Evolutionary conservation across 2,113 vertebrate genomes (phyloP).

Genomic region (Grallaria varia): DNA sequence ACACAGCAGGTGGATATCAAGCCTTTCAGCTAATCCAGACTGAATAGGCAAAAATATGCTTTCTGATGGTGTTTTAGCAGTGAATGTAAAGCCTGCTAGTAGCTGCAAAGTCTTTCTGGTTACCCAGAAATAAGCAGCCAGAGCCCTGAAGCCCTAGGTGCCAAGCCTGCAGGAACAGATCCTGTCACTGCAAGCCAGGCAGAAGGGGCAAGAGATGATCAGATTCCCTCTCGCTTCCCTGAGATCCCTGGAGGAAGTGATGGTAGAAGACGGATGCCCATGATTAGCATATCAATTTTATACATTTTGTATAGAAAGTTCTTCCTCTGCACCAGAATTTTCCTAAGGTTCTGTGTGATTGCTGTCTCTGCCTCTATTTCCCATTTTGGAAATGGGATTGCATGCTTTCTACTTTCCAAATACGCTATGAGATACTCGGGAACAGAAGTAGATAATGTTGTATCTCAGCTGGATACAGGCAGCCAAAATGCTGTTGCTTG

Average conservation of each 20-base stretch:
- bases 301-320: background rate
- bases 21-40: background rate
- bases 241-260: background rate
- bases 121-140: background rate
- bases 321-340: background rate
- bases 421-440: background rate
- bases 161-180: background rate
- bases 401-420: background rate
- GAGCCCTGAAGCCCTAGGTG: background rate
- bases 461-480: background rate
- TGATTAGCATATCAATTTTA: background rate
- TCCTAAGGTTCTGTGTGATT: background rate
- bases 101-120: background rate
- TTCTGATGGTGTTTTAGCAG: background rate
- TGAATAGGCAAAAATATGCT: background rate
- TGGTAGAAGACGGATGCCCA: background rate
- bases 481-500: background rate
- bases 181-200: background rate
- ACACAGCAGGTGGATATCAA: background rate
- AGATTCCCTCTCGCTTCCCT: background rate
- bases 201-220: background rate
- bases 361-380: background rate
- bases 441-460: background rate
- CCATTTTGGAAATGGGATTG: background rate
- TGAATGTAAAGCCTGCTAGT: background rate